Percentiles rank a stretch among this genome's conserved stretches.
Evolutionary conservation across 2,113 vertebrate species (phyloP).

Genomic region (Zapus hudsonius): DNA sequence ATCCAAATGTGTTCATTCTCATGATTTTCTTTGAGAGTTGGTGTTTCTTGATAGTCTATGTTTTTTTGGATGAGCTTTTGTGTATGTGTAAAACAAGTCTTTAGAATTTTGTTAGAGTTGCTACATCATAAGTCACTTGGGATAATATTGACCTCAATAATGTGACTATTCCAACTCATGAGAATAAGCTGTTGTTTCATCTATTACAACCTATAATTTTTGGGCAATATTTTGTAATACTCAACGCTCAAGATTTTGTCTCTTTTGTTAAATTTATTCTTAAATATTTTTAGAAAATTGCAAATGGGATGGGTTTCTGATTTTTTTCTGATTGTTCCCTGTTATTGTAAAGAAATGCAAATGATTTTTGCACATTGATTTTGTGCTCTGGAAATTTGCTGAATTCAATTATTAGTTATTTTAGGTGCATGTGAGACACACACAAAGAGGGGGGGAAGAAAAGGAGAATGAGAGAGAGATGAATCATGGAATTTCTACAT

Average conservation of each 20-base stretch:
- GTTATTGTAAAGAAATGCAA: background rate
- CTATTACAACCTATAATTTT: background rate
- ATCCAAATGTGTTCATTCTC: background rate
- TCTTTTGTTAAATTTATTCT: background rate
- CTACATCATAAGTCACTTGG: background rate
- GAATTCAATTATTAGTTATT: background rate
- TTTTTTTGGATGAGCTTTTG: background rate
- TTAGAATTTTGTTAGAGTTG: background rate
- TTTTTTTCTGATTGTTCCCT: background rate
- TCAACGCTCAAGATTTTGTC: background rate
- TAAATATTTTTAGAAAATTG: background rate
- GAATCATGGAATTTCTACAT: background rate
- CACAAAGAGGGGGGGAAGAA: background rate
- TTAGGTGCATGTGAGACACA: background rate
- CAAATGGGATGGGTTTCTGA: background rate
- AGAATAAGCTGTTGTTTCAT: background rate
- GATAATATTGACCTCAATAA: background rate
- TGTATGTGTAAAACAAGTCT: background rate
- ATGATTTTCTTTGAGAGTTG: too few relatives aligned
- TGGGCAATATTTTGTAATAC: background rate
- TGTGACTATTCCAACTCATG: background rate
- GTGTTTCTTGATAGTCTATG: background rate
- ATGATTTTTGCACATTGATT: background rate
- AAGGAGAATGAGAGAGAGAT: background rate
- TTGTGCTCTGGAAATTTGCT: background rate